Evolutionary conservation across 1,140 invertebrate species (phyloP).

Genomic region (Bathynomus jamesi): DNA sequence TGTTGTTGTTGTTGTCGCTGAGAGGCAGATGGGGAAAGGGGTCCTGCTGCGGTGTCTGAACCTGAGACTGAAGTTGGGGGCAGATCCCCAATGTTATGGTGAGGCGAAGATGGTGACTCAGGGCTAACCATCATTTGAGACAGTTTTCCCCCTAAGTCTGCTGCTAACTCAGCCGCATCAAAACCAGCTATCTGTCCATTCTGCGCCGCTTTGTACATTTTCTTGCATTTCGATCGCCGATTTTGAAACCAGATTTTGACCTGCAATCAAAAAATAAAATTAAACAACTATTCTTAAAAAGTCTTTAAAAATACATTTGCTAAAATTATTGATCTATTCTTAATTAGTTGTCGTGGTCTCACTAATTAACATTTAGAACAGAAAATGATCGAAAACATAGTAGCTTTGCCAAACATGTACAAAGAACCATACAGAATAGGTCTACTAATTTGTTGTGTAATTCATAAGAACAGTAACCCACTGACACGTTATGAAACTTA

Average conservation of each 20-base stretch:
- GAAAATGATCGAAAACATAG: too few species aligned
- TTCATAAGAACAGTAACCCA: too few species aligned
- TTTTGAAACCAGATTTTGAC: constrained; percentile 33
- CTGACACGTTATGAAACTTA: not conserved
- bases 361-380: too few species aligned
- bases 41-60: not conserved
- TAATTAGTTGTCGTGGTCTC: not conserved
- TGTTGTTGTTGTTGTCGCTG: not conserved
- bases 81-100: not conserved
- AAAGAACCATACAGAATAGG: too few species aligned
- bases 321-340: too few species aligned
- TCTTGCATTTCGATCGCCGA: constrained; percentile 25
- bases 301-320: too few species aligned
- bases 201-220: constrained; percentile 20
- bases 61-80: not conserved
- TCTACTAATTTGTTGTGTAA: too few species aligned
- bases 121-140: constrained; percentile 10
- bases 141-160: constrained; percentile 7
- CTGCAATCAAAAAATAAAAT: constrained; percentile 10
- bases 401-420: too few species aligned
- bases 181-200: constrained; percentile 6
- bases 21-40: not conserved
- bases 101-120: constrained; percentile 10
- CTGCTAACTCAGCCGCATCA: constrained; percentile 9
- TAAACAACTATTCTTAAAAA: too few species aligned